Base-by-base conservation (phyloP, 2,888 invertebrate genomes). In the Imbricaverruca yamaguchii region DNA sequence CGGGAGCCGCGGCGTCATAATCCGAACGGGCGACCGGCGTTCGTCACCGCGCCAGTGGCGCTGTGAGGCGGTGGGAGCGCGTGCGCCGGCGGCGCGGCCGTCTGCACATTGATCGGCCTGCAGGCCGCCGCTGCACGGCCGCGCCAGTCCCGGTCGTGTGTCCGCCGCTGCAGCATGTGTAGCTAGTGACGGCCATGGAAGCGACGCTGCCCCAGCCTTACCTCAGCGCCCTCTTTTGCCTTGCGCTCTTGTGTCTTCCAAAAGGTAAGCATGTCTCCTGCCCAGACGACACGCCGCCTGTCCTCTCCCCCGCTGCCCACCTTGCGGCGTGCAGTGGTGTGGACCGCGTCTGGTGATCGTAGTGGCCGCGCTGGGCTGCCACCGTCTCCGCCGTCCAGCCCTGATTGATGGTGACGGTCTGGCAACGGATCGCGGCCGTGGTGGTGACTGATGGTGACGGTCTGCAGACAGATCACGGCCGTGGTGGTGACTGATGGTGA, bases 161-260 rank as follows among this genome's bases (percentile, higher is more conserved):
- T 39, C 39, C 39, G 39, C 39, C 39, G 39, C 39, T 39, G 39
- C 63, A n/a, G 63, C 63, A 63, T 63, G 63, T 63, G 21, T 21
- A 63, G 63, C 63, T 63, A 63, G 63, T 63, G 63, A n/a, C 63
- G n/a, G 18, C 63, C 63, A 63, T 63, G 63, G 63, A 63, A 21
- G 63, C 21, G n/a, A n/a, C 63, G 21, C 63, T 63, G 63, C 63
- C 63, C n/a, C 63, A 21, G 63, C 21, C 63, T 21, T n/a, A 63
- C 63, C 10, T 63, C 63, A n/a, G 63, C 63, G n/a, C 63, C 63
- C 63, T 63, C 63, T n/a, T 63, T n/a, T n/a, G 21, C 63, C 63
- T 63, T n/a, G n/a, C 63, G 63, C 63, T 63, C 63, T n/a, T 63
- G 21, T 63, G 63, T 63, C 63, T 63, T 63, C 63, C 63, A 63